A percentile compares a stretch with the other conserved stretches of the same genome.
Conservation (phyloP, 2,113 vertebrate genomes). For the Azemiops feae region DNA sequence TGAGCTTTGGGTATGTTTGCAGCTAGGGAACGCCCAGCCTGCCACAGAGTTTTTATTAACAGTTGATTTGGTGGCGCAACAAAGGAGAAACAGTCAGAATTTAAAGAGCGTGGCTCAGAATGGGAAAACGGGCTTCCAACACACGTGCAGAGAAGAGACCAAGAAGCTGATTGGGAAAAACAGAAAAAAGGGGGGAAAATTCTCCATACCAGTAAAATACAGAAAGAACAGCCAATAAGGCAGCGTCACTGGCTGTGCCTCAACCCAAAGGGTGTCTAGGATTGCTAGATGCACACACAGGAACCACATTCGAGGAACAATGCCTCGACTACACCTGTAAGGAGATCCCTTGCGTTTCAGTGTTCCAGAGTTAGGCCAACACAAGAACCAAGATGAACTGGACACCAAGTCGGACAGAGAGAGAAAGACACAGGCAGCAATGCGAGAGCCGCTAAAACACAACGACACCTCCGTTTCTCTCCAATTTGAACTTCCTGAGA, state of each 20-base stretch:
- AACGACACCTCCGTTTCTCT: not conserved
- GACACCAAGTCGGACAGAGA: fast-evolving
- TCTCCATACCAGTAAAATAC: not conserved
- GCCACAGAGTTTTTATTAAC: not conserved
- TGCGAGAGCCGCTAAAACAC: fast-evolving
- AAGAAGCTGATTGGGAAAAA: not conserved
- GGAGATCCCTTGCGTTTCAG: not conserved
- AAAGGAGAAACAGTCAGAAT: not conserved
- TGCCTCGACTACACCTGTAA: not conserved
- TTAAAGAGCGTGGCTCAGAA: too few species aligned
- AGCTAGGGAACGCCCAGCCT: not conserved
- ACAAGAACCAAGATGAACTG: not conserved
- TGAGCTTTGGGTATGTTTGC: not conserved
- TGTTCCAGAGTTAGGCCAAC: too few species aligned
- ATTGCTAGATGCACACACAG: not conserved
- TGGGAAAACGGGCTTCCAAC: not conserved
- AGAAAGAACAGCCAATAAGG: not conserved
- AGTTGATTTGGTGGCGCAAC: not conserved
- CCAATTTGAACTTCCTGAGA: not conserved
- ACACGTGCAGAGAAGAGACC: not conserved
- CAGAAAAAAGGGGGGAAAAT: fast-evolving
- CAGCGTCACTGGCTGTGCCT: not conserved
- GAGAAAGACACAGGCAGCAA: not conserved
- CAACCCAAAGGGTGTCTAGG: not conserved
- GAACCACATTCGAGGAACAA: not conserved